A percentile compares a stretch with the other conserved stretches of the same genome.
Conservation (phyloP, 2,888 invertebrate genomes). For the Heliconius ethilla region DNA sequence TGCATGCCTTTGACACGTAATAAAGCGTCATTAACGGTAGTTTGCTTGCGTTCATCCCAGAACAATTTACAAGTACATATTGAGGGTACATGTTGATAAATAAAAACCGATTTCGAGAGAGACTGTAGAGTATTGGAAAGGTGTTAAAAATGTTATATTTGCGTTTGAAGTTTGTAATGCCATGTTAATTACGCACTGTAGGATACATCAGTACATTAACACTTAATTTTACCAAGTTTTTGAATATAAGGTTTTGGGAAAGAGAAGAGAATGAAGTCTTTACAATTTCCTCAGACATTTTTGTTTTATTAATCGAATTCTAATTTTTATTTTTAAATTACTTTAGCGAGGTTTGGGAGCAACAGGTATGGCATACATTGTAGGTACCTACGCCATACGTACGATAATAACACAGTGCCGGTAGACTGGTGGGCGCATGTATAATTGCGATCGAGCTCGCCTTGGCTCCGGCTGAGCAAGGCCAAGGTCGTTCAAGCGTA, state of each 20-base stretch:
- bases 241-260: background rate
- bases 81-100: slow-evolving; percentile 50
- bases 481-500: slow-evolving; percentile 71
- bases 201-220: background rate
- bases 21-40: background rate
- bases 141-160: slow-evolving; percentile 58
- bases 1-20: background rate
- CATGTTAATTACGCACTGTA: slow-evolving; percentile 42
- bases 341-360: background rate
- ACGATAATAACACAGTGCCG: slow-evolving; percentile 56
- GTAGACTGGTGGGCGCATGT: slow-evolving; percentile 77
- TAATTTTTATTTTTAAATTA: background rate
- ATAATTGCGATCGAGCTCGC: slow-evolving; percentile 75
- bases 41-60: background rate
- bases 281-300: background rate
- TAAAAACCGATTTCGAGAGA: slow-evolving; percentile 53
- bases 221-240: background rate
- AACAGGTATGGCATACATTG: background rate
- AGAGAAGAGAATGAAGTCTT: background rate
- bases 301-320: background rate
- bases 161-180: slow-evolving; percentile 50
- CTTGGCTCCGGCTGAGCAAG: slow-evolving; percentile 78
- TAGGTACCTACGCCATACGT: slow-evolving; percentile 17
- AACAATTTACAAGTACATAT: slow-evolving; percentile 9
- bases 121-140: slow-evolving; percentile 53